phyloP scores from a whole-genome alignment of 2,113 vertebrate genomes.

The Epinephelus moara region DNA sequence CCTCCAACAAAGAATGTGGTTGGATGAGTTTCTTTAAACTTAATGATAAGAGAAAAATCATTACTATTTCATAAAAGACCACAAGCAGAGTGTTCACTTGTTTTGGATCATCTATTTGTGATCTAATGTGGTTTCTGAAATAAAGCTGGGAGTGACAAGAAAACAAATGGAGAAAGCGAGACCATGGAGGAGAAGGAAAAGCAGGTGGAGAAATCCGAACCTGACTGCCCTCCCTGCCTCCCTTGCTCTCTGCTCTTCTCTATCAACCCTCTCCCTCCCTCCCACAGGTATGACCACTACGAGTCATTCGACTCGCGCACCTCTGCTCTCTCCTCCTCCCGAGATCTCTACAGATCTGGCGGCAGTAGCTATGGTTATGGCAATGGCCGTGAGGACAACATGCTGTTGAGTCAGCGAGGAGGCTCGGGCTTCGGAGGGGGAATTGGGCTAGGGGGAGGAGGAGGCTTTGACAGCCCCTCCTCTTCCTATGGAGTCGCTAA shows the following conservation, averaged over 20 bases:
- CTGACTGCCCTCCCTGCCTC: slow-evolving; percentile 79
- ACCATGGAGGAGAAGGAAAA: slow-evolving; percentile 69
- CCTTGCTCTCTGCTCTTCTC: slow-evolving; percentile 83
- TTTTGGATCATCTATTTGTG: slow-evolving; percentile 63
- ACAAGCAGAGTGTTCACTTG: slow-evolving; percentile 52
- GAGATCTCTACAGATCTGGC: slow-evolving; percentile 90
- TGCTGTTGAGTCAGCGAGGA: slow-evolving; percentile 85
- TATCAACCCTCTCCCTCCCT: slow-evolving; percentile 82
- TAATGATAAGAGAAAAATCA: slow-evolving; percentile 19
- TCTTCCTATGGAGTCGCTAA: slow-evolving; percentile 87
- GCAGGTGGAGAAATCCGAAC: slow-evolving; percentile 79
- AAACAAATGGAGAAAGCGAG: slow-evolving; percentile 65
- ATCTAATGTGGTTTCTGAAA: slow-evolving; percentile 61
- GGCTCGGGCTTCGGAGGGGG: slow-evolving; percentile 86
- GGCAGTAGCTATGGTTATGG: slow-evolving; percentile 89
- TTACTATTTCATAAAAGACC: slow-evolving; percentile 26
- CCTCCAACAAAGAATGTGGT: slow-evolving; percentile 44
- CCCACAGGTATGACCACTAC: slow-evolving; percentile 93
- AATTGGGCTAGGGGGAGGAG: slow-evolving; percentile 79
- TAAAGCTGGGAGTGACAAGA: slow-evolving; percentile 57
- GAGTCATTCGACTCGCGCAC: slow-evolving; percentile 92
- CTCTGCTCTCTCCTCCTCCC: slow-evolving; percentile 87
- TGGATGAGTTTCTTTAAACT: slow-evolving; percentile 46
- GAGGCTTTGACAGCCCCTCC: slow-evolving; percentile 87
- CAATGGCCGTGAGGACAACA: slow-evolving; percentile 86